These are phyloP conservation scores for Actinostola sp. DNA, from an alignment of 92 coral and sea anemone genomes.

Conservation along the genomic window DNA sequence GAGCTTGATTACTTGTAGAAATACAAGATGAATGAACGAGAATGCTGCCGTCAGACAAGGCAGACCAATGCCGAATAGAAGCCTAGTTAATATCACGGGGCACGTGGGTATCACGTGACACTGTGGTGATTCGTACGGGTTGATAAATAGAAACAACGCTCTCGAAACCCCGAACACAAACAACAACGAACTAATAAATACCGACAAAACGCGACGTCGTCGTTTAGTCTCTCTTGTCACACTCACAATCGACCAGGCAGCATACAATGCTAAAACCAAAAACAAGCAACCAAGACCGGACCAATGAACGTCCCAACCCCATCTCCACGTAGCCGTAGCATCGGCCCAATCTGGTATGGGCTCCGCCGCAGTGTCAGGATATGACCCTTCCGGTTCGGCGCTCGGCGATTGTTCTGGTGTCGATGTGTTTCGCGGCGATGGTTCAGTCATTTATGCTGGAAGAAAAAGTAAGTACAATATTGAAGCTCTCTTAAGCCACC, in stretches of 20 bases:
- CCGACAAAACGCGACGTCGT: conserved; percentile 57
- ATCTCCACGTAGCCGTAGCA: conserved; percentile 71
- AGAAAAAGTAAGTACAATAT: not conserved
- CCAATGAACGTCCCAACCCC: conserved; percentile 88
- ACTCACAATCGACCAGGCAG: conserved; percentile 45
- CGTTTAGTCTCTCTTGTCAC: conserved; percentile 25
- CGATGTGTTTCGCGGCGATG: not conserved
- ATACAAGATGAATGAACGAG: conserved; percentile 72
- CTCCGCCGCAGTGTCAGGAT: conserved; percentile 43
- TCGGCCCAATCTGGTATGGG: conserved; percentile 77
- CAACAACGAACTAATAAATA: conserved; percentile 52
- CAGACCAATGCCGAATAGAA: conserved; percentile 78
- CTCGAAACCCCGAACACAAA: conserved; percentile 62
- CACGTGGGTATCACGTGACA: conserved; percentile 69
- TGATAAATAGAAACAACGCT: conserved; percentile 70
- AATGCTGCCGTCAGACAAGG: conserved; percentile 88
- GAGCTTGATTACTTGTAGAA: conserved; percentile 74
- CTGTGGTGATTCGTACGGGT: conserved; percentile 90
- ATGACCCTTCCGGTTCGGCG: conserved; percentile 25
- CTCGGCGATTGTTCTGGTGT: conserved; percentile 1
- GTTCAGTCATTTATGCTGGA: conserved; percentile 1
- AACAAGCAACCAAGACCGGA: conserved; percentile 74
- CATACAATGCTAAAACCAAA: conserved; percentile 56
- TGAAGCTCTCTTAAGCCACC: too few relatives aligned
- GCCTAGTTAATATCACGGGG: conserved; percentile 60